Percentiles rank a stretch among this genome's conserved stretches.
These are phyloP conservation scores for Mimachlamys varia DNA, from an alignment of 2,888 invertebrate species.

Conservation along the genomic window DNA sequence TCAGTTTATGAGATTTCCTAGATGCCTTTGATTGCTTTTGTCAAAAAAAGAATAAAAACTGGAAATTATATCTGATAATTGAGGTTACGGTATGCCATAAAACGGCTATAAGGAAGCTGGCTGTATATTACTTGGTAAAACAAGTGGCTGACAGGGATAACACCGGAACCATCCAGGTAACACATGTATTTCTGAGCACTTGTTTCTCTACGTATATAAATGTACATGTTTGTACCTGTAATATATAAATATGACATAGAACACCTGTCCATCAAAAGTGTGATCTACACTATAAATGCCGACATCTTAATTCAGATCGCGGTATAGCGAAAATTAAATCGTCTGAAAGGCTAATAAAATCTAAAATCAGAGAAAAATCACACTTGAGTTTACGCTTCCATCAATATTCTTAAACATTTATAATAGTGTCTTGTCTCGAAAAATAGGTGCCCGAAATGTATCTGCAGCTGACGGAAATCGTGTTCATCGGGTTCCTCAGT, in stretches of 20 bases:
- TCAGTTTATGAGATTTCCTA: not conserved
- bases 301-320: not conserved
- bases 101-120: not conserved
- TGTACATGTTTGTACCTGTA: not conserved
- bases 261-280: not conserved
- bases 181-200: not conserved
- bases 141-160: not conserved
- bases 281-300: not conserved
- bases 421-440: too few species aligned
- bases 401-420: too few species aligned
- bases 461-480: too few species aligned
- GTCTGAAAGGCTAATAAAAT: too few species aligned
- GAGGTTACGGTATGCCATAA: not conserved
- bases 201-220: not conserved
- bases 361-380: too few species aligned
- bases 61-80: not conserved
- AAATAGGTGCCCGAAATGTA: too few species aligned
- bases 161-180: not conserved
- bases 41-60: not conserved
- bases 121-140: not conserved
- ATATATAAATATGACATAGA: not conserved
- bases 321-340: not conserved
- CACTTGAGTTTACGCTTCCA: too few species aligned
- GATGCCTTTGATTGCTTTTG: not conserved
- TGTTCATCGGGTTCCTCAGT: too few species aligned